Conservation (phyloP, 2,888 invertebrate species). For the Xanthia icteritia region DNA sequence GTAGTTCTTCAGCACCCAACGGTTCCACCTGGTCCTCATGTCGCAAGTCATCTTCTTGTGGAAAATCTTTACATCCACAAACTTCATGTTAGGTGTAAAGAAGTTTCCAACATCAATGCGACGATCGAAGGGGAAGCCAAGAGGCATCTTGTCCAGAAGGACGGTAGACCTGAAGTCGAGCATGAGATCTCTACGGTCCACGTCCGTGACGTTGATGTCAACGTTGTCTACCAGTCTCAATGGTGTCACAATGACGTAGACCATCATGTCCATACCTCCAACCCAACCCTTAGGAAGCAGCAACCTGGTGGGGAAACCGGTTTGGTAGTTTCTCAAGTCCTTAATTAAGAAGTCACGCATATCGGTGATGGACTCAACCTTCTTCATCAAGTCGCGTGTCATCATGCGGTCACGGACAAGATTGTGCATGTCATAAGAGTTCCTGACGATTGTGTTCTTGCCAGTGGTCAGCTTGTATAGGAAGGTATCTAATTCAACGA, state of each 20-base stretch:
- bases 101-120: conserved; percentile 90
- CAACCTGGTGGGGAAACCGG: conserved; percentile 93
- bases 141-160: conserved; percentile 91
- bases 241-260: conserved; percentile 92
- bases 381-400: conserved; percentile 91
- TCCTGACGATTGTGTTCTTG: conserved; percentile 91
- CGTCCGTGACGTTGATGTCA: conserved; percentile 81
- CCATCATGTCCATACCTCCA: conserved; percentile 92
- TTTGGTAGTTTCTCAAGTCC: conserved; percentile 88
- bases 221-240: conserved; percentile 85
- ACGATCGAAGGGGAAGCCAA: conserved; percentile 94
- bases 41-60: conserved; percentile 89
- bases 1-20: conserved; percentile 82
- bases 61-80: conserved; percentile 92
- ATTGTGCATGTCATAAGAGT: conserved; percentile 92
- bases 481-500: conserved; percentile 92
- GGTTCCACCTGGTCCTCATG: conserved; percentile 85
- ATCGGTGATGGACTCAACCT: conserved; percentile 90
- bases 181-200: conserved; percentile 84
- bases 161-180: conserved; percentile 82
- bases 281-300: conserved; percentile 93
- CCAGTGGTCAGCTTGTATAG: conserved; percentile 91
- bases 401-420: conserved; percentile 92
- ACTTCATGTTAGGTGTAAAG: conserved; percentile 92
- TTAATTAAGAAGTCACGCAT: conserved; percentile 78